phyloP scores from a whole-genome alignment of 2,797 vertebrate species.

The Mareca strepera region DNA sequence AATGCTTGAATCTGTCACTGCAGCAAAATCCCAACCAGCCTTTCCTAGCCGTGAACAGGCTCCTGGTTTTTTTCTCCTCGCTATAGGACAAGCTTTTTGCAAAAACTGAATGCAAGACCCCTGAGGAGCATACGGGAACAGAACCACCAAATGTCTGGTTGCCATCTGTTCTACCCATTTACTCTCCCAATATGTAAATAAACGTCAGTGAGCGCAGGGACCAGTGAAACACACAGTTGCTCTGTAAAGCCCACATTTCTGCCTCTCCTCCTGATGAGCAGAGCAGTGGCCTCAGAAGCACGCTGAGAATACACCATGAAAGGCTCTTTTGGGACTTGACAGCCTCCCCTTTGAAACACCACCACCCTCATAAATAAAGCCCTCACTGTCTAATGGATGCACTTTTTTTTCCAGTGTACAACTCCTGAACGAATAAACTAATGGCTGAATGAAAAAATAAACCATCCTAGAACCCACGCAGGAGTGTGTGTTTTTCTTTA shows the following conservation, averaged over 20 bases:
- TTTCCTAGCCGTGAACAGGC: constrained; percentile 64
- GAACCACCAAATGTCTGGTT: constrained; percentile 80
- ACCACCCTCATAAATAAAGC: constrained; percentile 74
- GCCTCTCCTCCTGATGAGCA: constrained; percentile 78
- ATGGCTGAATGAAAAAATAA: constrained; percentile 78
- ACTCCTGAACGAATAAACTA: constrained; percentile 73
- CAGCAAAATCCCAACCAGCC: constrained; percentile 58
- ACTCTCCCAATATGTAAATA: constrained; percentile 82
- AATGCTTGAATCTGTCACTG: constrained; percentile 67
- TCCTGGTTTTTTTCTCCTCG: constrained; percentile 56
- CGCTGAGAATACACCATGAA: constrained; percentile 75
- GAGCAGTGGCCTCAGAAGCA: constrained; percentile 74
- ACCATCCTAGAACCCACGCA: constrained; percentile 54
- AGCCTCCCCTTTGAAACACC: constrained; percentile 70
- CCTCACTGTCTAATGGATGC: constrained; percentile 74
- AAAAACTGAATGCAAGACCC: constrained; percentile 76
- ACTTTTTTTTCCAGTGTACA: constrained; percentile 70
- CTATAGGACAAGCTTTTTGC: constrained; percentile 73
- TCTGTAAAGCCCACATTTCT: constrained; percentile 77
- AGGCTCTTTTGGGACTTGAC: constrained; percentile 73
- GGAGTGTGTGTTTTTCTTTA: constrained; percentile 71
- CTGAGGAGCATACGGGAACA: constrained; percentile 72
- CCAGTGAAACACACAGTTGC: constrained; percentile 75
- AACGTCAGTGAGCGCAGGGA: constrained; percentile 77
- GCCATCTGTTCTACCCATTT: constrained; percentile 87